These are phyloP conservation scores for Pelmatolapia mariae DNA, from an alignment of 2,113 vertebrate species.

Conservation along the genomic window DNA sequence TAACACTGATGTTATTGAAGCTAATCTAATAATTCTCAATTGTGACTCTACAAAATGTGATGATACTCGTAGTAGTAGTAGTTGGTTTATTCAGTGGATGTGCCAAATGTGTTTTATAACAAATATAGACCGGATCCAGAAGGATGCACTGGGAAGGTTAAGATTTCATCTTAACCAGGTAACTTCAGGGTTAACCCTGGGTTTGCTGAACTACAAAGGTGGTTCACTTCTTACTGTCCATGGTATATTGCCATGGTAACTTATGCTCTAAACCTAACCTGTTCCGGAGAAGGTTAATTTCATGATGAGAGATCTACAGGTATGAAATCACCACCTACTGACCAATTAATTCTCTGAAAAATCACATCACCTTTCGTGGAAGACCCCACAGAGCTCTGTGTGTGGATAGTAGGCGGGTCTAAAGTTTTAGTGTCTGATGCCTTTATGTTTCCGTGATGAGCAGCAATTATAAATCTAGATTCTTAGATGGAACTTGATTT, in stretches of 20 bases:
- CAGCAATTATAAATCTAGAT: not conserved
- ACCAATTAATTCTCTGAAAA: not conserved
- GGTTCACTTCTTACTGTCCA: not conserved
- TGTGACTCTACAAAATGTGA: not conserved
- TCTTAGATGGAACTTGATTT: not conserved
- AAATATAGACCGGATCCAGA: not conserved
- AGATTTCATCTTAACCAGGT: not conserved
- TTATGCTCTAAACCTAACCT: not conserved
- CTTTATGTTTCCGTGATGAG: not conserved
- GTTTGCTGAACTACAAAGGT: not conserved
- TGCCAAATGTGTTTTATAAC: not conserved
- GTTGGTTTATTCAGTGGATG: not conserved
- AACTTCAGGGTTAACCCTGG: not conserved
- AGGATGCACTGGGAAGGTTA: not conserved
- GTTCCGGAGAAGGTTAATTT: not conserved
- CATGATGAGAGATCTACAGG: not conserved
- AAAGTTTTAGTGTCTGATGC: not conserved
- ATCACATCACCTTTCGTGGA: not conserved
- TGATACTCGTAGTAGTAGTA: not conserved
- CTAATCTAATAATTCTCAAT: not conserved
- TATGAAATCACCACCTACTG: not conserved
- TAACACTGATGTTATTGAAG: not conserved
- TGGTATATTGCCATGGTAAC: not conserved
- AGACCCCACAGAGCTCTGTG: not conserved
- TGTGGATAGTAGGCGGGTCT: not conserved